A percentile compares a stretch with the other conserved stretches of the same genome.
These are phyloP conservation scores for Thymelicus lineola DNA, from an alignment of 2,888 invertebrate genomes.

Conservation along the genomic window DNA sequence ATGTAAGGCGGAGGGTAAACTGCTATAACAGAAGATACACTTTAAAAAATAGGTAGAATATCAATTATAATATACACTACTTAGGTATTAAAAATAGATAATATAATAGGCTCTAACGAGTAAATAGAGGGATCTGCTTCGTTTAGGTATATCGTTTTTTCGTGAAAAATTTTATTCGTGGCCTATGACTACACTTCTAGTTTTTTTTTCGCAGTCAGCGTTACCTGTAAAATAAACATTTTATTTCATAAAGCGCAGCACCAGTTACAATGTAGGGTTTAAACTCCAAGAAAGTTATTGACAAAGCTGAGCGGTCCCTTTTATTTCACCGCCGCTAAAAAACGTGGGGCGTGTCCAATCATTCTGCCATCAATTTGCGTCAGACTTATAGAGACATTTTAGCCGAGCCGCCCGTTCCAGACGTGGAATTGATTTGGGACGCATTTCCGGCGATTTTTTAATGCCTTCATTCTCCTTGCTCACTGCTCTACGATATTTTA, in stretches of 20 bases:
- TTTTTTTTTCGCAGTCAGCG: too few relatives aligned
- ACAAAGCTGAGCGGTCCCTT: conserved; percentile 35
- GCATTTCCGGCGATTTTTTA: conserved; percentile 61
- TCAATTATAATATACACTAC: too few relatives aligned
- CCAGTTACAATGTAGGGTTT: conserved; percentile 13
- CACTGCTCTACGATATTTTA: conserved; percentile 17
- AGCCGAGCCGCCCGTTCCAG: conserved; percentile 56
- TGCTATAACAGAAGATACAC: too few relatives aligned
- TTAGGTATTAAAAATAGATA: too few relatives aligned
- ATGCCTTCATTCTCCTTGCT: conserved; percentile 18
- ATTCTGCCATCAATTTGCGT: conserved; percentile 69
- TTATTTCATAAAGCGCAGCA: not conserved
- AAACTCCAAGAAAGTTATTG: conserved; percentile 32
- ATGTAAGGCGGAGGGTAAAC: too few relatives aligned
- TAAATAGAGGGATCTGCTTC: too few relatives aligned
- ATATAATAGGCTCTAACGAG: too few relatives aligned
- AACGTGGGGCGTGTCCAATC: conserved; percentile 69
- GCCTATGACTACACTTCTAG: too few relatives aligned
- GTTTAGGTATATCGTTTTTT: too few relatives aligned
- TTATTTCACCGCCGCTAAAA: conserved; percentile 60
- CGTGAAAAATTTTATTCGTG: too few relatives aligned
- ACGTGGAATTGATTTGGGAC: conserved; percentile 64
- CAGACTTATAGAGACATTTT: conserved; percentile 66
- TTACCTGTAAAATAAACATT: too few relatives aligned
- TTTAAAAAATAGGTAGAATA: too few relatives aligned